Percentiles rank a stretch among this genome's conserved stretches.
These are phyloP conservation scores for Rapana venosa DNA, from an alignment of 2,888 invertebrate genomes.

Conservation along the genomic window DNA sequence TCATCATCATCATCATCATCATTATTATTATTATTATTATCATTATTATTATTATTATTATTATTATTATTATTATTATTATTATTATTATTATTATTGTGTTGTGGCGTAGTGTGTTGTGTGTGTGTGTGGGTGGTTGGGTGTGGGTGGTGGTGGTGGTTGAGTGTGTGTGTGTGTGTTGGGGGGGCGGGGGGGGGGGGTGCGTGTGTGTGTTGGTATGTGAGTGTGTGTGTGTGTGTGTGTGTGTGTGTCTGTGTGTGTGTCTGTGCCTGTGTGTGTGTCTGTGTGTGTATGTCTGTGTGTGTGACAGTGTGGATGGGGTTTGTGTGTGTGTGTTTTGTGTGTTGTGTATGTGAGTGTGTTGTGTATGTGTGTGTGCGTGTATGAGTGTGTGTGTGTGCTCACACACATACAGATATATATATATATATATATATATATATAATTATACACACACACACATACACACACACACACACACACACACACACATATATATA, in stretches of 20 bases:
- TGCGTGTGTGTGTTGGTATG: not conserved
- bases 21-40: no score
- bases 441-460: no score
- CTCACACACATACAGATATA: no score
- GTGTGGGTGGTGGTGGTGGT: not conserved
- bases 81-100: no score
- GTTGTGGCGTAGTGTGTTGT: no score
- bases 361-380: not conserved
- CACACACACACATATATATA: no score
- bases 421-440: no score
- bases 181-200: not conserved
- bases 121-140: not conserved
- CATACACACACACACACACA: no score
- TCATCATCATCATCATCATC: no score
- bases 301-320: not conserved
- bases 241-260: conserved; percentile 2
- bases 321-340: not conserved
- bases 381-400: not conserved
- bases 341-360: not conserved
- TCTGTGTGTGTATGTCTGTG: not conserved
- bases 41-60: no score
- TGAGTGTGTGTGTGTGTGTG: not conserved
- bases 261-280: not conserved
- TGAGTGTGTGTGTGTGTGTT: not conserved
- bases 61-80: no score